Base-by-base conservation (phyloP, 2,888 invertebrate genomes). In the Caenorhabditis sp. region DNA sequence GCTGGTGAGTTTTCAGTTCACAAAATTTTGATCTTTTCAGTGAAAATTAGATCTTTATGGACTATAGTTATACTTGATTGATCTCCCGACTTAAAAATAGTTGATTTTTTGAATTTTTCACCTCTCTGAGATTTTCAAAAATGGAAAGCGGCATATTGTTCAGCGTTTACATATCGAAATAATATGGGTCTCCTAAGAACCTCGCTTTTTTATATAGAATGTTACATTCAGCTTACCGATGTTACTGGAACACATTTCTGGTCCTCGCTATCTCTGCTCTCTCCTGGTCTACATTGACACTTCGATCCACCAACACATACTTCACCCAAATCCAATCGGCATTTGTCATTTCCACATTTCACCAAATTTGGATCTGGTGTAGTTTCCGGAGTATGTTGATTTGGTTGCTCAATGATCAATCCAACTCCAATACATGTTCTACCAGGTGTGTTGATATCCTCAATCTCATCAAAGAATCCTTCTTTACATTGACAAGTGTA, bases 401-500 rank as follows among this genome's bases (percentile, higher is more conserved):
- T 67, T 60, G 66, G 75, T 23, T 71, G 59, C 26, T 77, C 77
- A 66, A 80, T 80, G 63, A 68, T 52, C 25, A 80, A 76, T 64
- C 76, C 80, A 76, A 79, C 59, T 77, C 82, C 76, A 67, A 77
- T 78, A 70, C 86, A 86, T 12, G 68, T 69, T 52, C 85, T 68
- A 66, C 86, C 86, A 14, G 84, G 76, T 64, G 71, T 67, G 36
- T 63, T 64, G 2, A 81, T 75, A 63, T 84, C 84, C 5, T 76
- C 68, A 38, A 78, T 76, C 49, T 82, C 78, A 69, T 86, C 86
- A 65, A 73, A 82, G 81, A 79, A 86, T 23, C 84, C 85, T 25
- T 73, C 75, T 58, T 78, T 79, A 69, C 85, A 85, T 56, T 76
- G 73, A 68, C 88, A 88, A 12, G 63, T 70, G 73, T 83, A 86